A percentile compares a stretch with the other conserved stretches of the same genome.
Conservation (phyloP, 2,113 vertebrate genomes). For the Rattus norvegicus region GRCr8 NC_086030.1:44333001-44333500, state of each 20-base stretch:
- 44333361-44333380: neutral
- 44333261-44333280: neutral
- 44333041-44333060: neutral
- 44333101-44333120: neutral
- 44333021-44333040: neutral
- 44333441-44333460: accelerated
- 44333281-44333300: neutral
- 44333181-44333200: neutral
- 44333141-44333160: neutral
- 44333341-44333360: neutral
- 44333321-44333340: neutral
- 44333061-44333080: neutral
- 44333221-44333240: slow-evolving; percentile 41
- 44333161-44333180: neutral
- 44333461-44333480: neutral
- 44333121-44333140: neutral
- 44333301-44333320: neutral
- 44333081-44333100: neutral
- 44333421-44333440: neutral
- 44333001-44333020: neutral
- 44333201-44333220: neutral
- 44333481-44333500: accelerated
- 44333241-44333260: neutral
- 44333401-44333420: neutral
- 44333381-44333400: neutral